Percentiles rank a stretch among this genome's conserved stretches.
These are phyloP conservation scores for Harpalus rufipes DNA, from an alignment of 2,888 invertebrate species.

Conservation along the genomic window DNA sequence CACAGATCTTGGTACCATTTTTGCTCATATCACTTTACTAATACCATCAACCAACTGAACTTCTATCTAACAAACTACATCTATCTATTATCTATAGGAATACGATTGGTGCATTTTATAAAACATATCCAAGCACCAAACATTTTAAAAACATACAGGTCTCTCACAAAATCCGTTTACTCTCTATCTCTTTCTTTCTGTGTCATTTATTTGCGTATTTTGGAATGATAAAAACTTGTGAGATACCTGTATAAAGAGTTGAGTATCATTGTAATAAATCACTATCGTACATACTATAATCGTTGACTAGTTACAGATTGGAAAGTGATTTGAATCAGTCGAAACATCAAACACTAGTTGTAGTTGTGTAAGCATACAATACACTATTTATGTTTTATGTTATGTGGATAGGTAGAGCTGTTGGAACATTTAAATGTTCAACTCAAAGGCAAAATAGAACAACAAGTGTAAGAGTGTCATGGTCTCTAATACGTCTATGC, in stretches of 20 bases:
- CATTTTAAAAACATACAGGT: conserved; percentile 53
- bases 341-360: conserved; percentile 18
- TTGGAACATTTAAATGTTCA: conserved; percentile 25
- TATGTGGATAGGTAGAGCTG: background rate
- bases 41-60: conserved; percentile 58
- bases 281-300: conserved; percentile 23
- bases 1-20: conserved; percentile 48
- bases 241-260: conserved; percentile 65
- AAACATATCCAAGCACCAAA: conserved; percentile 15
- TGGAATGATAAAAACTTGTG: conserved; percentile 48
- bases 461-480: conserved; percentile 6
- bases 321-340: conserved; percentile 37
- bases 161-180: conserved; percentile 30
- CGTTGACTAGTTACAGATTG: conserved; percentile 57
- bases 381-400: background rate
- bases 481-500: conserved; percentile 2
- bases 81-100: conserved; percentile 21
- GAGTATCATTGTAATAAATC: conserved; percentile 44
- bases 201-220: conserved; percentile 22
- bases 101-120: conserved; percentile 47
- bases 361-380: conserved; percentile 23
- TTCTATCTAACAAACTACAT: too few relatives aligned
- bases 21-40: conserved; percentile 61
- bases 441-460: conserved; percentile 19
- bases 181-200: too few relatives aligned